Percentiles rank a stretch among this genome's conserved stretches.
Conservation (phyloP, 2,888 invertebrate genomes). For the Scrobipalpa atriplicella region DNA sequence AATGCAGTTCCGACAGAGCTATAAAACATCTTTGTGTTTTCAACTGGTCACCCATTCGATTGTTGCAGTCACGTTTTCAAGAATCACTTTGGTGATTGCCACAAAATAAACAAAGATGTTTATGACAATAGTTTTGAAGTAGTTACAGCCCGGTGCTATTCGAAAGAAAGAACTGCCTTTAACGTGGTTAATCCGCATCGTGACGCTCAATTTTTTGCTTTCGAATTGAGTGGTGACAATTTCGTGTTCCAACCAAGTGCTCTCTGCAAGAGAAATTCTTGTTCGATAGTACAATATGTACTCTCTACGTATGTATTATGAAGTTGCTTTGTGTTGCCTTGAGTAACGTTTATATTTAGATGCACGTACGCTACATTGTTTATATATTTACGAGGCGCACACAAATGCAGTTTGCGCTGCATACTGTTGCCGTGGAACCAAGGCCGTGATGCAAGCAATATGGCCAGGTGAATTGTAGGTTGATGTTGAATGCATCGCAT, state of each 20-base stretch:
- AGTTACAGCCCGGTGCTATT: background rate
- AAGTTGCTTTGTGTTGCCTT: conserved; percentile 6
- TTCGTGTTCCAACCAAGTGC: conserved; percentile 8
- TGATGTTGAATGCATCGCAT: conserved; percentile 61
- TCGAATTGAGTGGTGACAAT: conserved; percentile 12
- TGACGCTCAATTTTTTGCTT: conserved; percentile 28
- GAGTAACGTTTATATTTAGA: conserved; percentile 27
- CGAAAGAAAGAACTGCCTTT: conserved; percentile 4
- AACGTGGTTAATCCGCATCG: conserved; percentile 25
- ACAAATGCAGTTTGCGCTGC: conserved; percentile 64
- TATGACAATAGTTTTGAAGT: conserved; percentile 13
- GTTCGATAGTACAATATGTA: background rate
- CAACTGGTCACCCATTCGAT: background rate
- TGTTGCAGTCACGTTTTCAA: conserved; percentile 14
- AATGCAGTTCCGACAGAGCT: conserved; percentile 8
- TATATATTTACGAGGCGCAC: conserved; percentile 46
- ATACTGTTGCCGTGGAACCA: conserved; percentile 70
- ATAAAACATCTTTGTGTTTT: conserved; percentile 18
- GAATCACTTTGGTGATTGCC: conserved; percentile 28
- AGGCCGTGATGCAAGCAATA: conserved; percentile 78
- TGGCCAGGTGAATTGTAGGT: conserved; percentile 63
- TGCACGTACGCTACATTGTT: conserved; percentile 35
- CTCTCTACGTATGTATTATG: conserved; percentile 13
- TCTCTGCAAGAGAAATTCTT: conserved; percentile 8
- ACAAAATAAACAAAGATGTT: conserved; percentile 17